phyloP scores from a whole-genome alignment of 1,140 invertebrate genomes.

The Drosophila ohnishii region DNA sequence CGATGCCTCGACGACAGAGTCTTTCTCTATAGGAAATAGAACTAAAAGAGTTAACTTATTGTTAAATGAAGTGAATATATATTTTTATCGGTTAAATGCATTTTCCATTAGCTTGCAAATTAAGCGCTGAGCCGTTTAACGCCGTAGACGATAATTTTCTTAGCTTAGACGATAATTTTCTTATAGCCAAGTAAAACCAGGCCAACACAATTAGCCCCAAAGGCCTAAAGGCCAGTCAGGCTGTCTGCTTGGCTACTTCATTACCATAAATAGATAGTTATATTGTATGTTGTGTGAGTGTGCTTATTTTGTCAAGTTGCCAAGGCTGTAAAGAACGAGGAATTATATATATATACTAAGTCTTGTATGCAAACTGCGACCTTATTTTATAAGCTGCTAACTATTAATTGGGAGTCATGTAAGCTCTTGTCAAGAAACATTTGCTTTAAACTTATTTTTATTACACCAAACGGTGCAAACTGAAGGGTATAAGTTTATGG shows the following conservation, averaged over 20 bases:
- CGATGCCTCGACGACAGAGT: conserved; percentile 25
- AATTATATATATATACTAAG: neutral
- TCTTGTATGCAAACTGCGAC: neutral
- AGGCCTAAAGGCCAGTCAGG: conserved; percentile 32
- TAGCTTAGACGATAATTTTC: conserved; percentile 8
- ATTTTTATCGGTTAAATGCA: conserved; percentile 13
- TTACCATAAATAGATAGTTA: conserved; percentile 38
- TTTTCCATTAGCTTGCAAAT: conserved; percentile 19
- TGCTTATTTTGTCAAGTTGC: conserved; percentile 38
- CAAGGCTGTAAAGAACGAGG: conserved; percentile 26
- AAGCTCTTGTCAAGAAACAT: neutral
- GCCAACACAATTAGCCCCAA: conserved; percentile 48
- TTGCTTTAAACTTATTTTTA: conserved; percentile 1
- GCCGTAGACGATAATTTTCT: conserved; percentile 2
- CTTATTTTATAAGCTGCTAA: conserved; percentile 15
- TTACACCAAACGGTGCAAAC: neutral
- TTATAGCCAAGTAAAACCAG: conserved; percentile 23
- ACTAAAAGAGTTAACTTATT: conserved; percentile 16
- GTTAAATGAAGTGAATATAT: conserved; percentile 20
- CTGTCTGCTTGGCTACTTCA: conserved; percentile 25
- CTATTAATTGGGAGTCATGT: conserved; percentile 10
- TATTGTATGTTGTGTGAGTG: conserved; percentile 10
- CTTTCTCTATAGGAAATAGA: neutral
- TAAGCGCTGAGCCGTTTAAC: neutral
- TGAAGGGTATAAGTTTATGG: fast-evolving